Base-by-base conservation (phyloP, 2,797 vertebrate species). In the Acanthurus lineatus region DNA sequence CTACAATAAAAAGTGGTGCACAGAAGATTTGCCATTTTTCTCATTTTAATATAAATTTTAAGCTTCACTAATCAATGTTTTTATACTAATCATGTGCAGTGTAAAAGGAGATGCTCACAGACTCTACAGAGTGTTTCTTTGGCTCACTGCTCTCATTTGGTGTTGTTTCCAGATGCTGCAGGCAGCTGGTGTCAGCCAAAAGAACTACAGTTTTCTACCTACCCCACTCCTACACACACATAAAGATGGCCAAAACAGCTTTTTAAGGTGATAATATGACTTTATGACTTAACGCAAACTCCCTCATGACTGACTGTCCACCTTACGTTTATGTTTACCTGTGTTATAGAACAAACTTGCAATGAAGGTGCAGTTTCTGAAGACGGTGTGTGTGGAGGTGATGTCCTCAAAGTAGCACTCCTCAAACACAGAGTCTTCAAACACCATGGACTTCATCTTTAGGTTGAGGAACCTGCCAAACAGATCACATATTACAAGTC, bases 361-460 rank as follows among this genome's bases (percentile, higher is more conserved):
- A 86, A 98, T 91, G 73, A 99, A 99, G 11, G 97, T 97, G 95
- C 98, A 99, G 94, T 99, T 99, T 85, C 93, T 97, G 92, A 99
- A 99, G 92, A 98, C 94, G 16, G 97, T 98, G 94, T 99, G 97
- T 80, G 95, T 99, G 85, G 98, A 98, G 3, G 98, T 99, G 89
- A 99, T 95, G 57, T 99, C 97, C 91, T 99, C 98, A 0, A 99
- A 99, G 90, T 97, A 99, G 74, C 98, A 99, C 72, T 99, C 97
- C 83, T 99, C 97, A 4, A 99, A 99, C 48, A 98, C 90, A 0
- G 97, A 98, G 83, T 99, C 96, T 78, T 99, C 96, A 12, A 99
- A 99, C 14, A 96, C 95, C 94, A 99, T 97, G 0, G 97, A 99
- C 90, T 99, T 99, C 96, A 99, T 96, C 91, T 97, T 98, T 76